These are phyloP conservation scores for Lagocephalus sceleratus DNA, from an alignment of 2,797 vertebrate species.

Conservation along the genomic window DNA sequence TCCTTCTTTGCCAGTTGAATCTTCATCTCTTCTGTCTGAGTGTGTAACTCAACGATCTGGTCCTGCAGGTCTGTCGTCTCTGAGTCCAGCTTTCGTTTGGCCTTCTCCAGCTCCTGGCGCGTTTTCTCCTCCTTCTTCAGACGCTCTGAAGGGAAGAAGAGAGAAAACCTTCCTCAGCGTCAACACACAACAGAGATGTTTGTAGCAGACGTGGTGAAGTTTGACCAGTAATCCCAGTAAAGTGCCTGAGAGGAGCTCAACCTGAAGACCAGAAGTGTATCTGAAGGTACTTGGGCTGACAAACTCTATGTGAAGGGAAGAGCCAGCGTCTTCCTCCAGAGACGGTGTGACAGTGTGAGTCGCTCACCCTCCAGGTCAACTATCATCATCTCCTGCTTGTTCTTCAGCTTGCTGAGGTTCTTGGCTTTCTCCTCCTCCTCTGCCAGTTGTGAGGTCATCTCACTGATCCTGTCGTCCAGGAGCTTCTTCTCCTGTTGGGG, in stretches of 20 bases:
- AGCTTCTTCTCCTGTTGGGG: constrained; percentile 91
- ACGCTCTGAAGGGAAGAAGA: constrained; percentile 76
- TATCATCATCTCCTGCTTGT: constrained; percentile 99
- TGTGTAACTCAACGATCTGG: constrained; percentile 94
- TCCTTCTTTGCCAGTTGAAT: constrained; percentile 92
- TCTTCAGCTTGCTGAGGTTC: constrained; percentile 93
- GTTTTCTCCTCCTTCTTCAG: constrained; percentile 98
- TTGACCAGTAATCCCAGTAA: too few relatives aligned
- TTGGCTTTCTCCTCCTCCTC: constrained; percentile 99
- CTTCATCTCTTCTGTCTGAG: constrained; percentile 94
- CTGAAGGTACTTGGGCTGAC: too few relatives aligned
- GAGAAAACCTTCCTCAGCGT: background rate
- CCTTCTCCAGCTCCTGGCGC: constrained; percentile 93
- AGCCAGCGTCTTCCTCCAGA: too few relatives aligned
- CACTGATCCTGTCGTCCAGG: constrained; percentile 88
- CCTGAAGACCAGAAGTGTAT: too few relatives aligned
- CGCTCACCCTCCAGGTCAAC: constrained; percentile 90
- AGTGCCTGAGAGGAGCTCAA: too few relatives aligned
- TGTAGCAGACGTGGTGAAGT: too few relatives aligned
- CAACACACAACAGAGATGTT: background rate
- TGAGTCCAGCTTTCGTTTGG: constrained; percentile 93
- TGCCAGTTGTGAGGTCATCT: constrained; percentile 89
- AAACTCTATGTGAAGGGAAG: too few relatives aligned
- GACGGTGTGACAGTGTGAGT: background rate
- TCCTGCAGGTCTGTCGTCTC: constrained; percentile 96